Conservation (phyloP, 2,113 vertebrate species). For the Grammomys dolichurus region DNA sequence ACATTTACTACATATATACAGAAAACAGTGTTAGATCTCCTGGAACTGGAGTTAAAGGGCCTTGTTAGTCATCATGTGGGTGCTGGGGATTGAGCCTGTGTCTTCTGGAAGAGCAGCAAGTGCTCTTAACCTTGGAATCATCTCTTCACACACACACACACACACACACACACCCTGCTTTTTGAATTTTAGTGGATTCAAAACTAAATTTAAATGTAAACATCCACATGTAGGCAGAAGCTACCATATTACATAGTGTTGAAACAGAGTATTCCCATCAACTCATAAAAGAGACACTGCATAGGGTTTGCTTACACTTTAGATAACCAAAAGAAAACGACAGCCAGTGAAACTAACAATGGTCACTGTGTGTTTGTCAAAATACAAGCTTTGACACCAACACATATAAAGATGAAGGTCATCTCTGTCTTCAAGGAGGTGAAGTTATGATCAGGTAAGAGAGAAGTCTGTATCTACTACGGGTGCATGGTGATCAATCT, state of each 20-base stretch:
- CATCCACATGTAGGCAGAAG: background rate
- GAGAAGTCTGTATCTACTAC: accelerated
- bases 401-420: background rate
- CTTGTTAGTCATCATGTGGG: background rate
- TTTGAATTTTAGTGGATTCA: background rate
- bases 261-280: background rate
- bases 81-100: background rate
- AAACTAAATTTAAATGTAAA: background rate
- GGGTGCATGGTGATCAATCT: background rate
- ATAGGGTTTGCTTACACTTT: background rate
- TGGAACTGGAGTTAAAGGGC: background rate
- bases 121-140: background rate
- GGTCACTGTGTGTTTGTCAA: background rate
- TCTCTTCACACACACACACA: background rate
- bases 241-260: background rate
- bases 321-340: background rate
- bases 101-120: background rate
- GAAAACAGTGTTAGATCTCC: background rate
- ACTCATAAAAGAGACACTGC: background rate
- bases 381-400: background rate
- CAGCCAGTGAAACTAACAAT: background rate
- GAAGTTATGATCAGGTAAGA: background rate
- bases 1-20: background rate
- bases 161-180: background rate
- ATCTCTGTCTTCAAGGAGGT: background rate